These are phyloP conservation scores for Sebastiscus tertius DNA, from an alignment of 2,797 vertebrate species.

Conservation along the genomic window DNA sequence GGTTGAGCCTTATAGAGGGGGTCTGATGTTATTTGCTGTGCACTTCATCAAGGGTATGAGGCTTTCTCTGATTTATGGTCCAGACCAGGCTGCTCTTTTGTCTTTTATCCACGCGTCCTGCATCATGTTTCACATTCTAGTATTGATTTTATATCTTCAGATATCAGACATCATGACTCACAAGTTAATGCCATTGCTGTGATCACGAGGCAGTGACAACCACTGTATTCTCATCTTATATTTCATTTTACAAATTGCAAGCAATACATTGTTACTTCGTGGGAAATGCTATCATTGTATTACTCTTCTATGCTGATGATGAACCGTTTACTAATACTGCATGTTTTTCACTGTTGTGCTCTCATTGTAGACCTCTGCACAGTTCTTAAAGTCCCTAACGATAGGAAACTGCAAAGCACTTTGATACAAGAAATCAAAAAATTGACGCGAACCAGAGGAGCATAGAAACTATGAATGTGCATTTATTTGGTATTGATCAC, in stretches of 20 bases:
- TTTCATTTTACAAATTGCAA: background rate
- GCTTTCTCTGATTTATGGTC: slow-evolving; percentile 33
- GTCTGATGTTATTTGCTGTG: background rate
- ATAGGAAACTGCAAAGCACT: background rate
- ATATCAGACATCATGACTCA: slow-evolving; percentile 6
- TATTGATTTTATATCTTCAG: slow-evolving; percentile 34
- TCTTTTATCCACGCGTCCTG: slow-evolving; percentile 17
- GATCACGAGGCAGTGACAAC: background rate
- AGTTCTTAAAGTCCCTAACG: background rate
- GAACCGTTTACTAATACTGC: background rate
- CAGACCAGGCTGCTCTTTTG: slow-evolving; percentile 23
- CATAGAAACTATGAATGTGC: background rate
- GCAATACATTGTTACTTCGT: background rate
- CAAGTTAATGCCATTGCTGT: background rate
- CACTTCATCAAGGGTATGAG: slow-evolving; percentile 4
- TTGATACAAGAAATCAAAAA: background rate
- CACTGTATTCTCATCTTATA: background rate
- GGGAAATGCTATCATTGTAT: background rate
- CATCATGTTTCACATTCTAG: slow-evolving; percentile 33
- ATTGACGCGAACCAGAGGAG: background rate
- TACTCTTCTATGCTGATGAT: background rate
- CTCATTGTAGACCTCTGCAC: background rate
- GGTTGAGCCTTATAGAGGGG: background rate
- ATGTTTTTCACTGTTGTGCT: background rate
- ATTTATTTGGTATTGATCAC: slow-evolving; percentile 16